phyloP scores from a whole-genome alignment of 2,888 invertebrate genomes.

The Drosophila emarginata region DNA sequence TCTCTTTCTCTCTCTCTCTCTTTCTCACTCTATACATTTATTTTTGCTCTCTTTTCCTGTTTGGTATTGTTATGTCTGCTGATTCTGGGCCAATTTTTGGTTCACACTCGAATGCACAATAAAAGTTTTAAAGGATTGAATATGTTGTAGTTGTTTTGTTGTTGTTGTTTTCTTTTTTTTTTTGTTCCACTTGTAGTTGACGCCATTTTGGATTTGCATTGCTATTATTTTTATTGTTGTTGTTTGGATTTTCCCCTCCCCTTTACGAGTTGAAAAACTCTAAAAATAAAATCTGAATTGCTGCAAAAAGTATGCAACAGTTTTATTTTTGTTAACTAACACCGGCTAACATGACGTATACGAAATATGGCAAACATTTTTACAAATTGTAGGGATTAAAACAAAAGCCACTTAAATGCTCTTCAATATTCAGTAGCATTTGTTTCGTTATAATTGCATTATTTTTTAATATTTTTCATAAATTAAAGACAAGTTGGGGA shows the following conservation, averaged over 20 bases:
- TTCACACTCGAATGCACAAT: conserved; percentile 66
- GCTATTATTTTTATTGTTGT: conserved; percentile 22
- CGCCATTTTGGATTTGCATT: conserved; percentile 62
- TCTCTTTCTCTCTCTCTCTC: conserved; percentile 36
- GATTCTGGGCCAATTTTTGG: conserved; percentile 61
- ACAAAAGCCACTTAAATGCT: conserved; percentile 5
- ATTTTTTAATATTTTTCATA: not conserved
- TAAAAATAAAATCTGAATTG: not conserved
- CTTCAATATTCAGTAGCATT: not conserved
- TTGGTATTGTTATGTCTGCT: conserved; percentile 22
- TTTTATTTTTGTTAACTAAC: conserved; percentile 31
- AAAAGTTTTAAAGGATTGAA: conserved; percentile 75
- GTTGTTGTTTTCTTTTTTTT: conserved; percentile 9
- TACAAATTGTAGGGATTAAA: conserved; percentile 9
- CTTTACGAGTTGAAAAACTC: conserved; percentile 31
- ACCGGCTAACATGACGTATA: conserved; percentile 35
- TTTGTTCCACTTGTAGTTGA: conserved; percentile 34
- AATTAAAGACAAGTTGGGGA: no score
- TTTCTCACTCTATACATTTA: no score
- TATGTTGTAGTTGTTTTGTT: conserved; percentile 31
- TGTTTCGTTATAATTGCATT: not conserved
- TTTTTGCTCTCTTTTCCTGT: not conserved
- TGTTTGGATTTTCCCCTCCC: conserved; percentile 17
- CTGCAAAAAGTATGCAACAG: conserved; percentile 57
- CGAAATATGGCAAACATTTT: conserved; percentile 30